A percentile compares a stretch with the other conserved stretches of the same genome.
Conservation (phyloP, 2,113 vertebrate genomes). For the Acanthisitta chloris region DNA sequence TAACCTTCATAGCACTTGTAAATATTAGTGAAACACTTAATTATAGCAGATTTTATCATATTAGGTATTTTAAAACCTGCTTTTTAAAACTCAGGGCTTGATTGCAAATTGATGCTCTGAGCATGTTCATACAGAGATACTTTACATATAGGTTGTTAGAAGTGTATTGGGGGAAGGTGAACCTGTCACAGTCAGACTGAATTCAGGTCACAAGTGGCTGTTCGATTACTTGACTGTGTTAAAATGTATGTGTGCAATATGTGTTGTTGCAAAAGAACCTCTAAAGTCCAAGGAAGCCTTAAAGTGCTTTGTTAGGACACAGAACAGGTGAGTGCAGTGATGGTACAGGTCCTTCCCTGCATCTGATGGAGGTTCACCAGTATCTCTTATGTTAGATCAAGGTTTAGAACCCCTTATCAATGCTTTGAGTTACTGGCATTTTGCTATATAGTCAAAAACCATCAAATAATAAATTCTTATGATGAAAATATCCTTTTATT, state of each 20-base stretch:
- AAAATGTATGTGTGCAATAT: fast-evolving
- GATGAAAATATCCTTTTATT: fast-evolving
- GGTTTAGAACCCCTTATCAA: neutral
- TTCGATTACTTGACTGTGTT: neutral
- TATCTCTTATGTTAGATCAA: fast-evolving
- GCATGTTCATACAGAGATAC: neutral
- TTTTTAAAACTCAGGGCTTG: neutral
- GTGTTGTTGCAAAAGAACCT: neutral
- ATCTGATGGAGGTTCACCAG: fast-evolving
- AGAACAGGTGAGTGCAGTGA: fast-evolving
- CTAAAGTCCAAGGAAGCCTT: neutral
- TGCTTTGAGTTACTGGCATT: neutral
- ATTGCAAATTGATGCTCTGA: neutral
- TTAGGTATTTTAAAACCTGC: fast-evolving
- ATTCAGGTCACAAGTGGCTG: neutral
- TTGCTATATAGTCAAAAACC: neutral
- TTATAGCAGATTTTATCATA: neutral
- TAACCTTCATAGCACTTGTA: neutral
- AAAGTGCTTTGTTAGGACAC: no score
- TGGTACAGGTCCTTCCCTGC: neutral
- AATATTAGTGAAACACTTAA: neutral
- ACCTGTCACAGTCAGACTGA: neutral
- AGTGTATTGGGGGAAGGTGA: neutral
- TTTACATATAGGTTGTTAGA: neutral
- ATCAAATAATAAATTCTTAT: neutral